Percentiles rank a stretch among this genome's conserved stretches.
Conservation (phyloP, 2,113 vertebrate genomes). For the Gracilinanus agilis region DNA sequence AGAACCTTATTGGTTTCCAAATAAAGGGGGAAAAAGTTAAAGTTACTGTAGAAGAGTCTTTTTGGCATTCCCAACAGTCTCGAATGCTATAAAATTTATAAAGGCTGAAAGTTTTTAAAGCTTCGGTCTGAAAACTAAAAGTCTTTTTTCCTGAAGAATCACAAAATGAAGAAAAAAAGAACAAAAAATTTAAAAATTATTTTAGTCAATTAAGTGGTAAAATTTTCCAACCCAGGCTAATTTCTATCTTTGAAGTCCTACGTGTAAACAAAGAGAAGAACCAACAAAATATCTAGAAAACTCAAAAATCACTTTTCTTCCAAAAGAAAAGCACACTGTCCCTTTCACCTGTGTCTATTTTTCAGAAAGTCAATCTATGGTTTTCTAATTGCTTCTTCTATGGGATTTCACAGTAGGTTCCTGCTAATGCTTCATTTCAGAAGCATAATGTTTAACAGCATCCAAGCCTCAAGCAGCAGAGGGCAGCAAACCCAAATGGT, state of each 20-base stretch:
- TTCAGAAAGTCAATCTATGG: constrained; percentile 58
- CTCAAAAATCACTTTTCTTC: constrained; percentile 70
- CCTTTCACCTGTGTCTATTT: constrained; percentile 52
- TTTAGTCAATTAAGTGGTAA: constrained; percentile 8
- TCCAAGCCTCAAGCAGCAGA: constrained; percentile 69
- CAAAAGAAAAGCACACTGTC: constrained; percentile 72
- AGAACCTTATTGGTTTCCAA: constrained; percentile 54
- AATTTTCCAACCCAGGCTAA: constrained; percentile 53
- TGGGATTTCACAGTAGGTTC: constrained; percentile 61
- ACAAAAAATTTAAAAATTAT: background rate
- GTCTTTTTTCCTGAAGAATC: background rate
- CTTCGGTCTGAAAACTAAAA: constrained; percentile 50
- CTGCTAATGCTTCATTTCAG: constrained; percentile 65
- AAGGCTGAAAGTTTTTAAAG: constrained; percentile 60
- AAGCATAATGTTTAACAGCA: constrained; percentile 60
- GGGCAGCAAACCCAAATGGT: constrained; percentile 66
- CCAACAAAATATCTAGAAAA: constrained; percentile 63
- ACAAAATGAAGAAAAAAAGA: background rate
- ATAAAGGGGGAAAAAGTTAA: constrained; percentile 34
- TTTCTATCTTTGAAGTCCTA: constrained; percentile 19
- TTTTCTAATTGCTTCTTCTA: constrained; percentile 62
- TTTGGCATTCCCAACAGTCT: constrained; percentile 39
- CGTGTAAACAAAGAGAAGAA: constrained; percentile 59
- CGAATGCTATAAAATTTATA: constrained; percentile 24
- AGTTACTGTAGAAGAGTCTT: constrained; percentile 29